A percentile compares a stretch with the other conserved stretches of the same genome.
These are phyloP conservation scores for Vandiemenella viatica DNA, from an alignment of 2,888 invertebrate genomes.

Conservation along the genomic window DNA sequence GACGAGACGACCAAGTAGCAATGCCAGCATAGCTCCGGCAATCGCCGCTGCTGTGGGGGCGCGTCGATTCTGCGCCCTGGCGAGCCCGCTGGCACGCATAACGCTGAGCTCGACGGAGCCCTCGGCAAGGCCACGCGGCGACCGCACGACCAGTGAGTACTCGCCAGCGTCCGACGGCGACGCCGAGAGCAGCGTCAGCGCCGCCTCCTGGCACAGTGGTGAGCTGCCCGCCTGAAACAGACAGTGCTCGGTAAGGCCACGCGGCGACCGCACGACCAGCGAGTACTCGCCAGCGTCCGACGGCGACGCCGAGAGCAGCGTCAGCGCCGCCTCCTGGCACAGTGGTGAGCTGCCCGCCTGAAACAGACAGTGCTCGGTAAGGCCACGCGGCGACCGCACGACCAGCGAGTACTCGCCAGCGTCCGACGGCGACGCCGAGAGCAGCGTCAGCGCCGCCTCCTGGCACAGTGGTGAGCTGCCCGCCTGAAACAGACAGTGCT, in stretches of 20 bases:
- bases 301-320: conserved; percentile 38
- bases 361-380: conserved; percentile 41
- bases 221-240: conserved; percentile 37
- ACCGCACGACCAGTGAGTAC: conserved; percentile 44
- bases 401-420: conserved; percentile 47
- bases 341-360: conserved; percentile 39
- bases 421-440: conserved; percentile 38
- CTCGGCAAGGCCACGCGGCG: conserved; percentile 43
- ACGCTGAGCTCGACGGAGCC: conserved; percentile 45
- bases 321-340: conserved; percentile 42
- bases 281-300: conserved; percentile 46
- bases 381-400: conserved; percentile 43
- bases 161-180: conserved; percentile 43
- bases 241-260: conserved; percentile 44
- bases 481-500: conserved; percentile 41
- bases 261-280: conserved; percentile 43
- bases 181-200: conserved; percentile 40
- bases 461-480: conserved; percentile 40
- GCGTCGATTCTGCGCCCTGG: not conserved
- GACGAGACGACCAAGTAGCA: too few relatives aligned
- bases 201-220: conserved; percentile 41
- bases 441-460: conserved; percentile 40
- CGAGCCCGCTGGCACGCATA: conserved; percentile 24
- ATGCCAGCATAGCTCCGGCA: too few relatives aligned
- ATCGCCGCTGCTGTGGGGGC: not conserved